Conservation (phyloP, 2,797 vertebrate genomes). For the Lates japonicus region DNA sequence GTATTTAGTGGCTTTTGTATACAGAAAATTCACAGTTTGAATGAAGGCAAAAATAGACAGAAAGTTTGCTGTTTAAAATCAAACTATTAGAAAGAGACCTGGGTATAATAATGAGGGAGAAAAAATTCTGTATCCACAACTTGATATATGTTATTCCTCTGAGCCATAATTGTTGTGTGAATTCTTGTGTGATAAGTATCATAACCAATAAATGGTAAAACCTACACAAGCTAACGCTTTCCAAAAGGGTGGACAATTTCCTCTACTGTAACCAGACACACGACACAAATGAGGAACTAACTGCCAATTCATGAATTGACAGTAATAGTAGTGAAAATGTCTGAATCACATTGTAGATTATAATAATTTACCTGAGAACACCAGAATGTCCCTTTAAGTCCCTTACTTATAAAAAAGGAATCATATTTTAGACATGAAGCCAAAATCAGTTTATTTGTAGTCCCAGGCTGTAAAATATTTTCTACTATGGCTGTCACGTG, state of each 20-base stretch:
- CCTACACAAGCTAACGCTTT: background rate
- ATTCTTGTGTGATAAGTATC: background rate
- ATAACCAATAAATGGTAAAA: background rate
- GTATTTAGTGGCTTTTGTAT: background rate
- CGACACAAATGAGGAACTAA: background rate
- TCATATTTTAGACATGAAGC: slow-evolving; percentile 13
- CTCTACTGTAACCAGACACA: background rate
- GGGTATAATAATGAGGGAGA: too few relatives aligned
- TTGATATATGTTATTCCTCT: too few relatives aligned
- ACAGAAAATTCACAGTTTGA: too few relatives aligned
- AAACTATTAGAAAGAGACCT: too few relatives aligned
- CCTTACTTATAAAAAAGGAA: slow-evolving; percentile 13
- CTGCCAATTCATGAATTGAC: background rate
- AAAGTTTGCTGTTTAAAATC: too few relatives aligned
- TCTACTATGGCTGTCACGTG: slow-evolving; percentile 36
- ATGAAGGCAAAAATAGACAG: too few relatives aligned
- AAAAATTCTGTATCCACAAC: too few relatives aligned
- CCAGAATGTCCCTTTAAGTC: slow-evolving; percentile 5
- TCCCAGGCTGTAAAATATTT: slow-evolving; percentile 25
- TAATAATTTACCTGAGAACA: background rate
- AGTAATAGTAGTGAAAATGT: background rate
- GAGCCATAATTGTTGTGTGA: background rate
- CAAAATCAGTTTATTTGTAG: slow-evolving; percentile 30
- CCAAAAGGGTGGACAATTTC: background rate
- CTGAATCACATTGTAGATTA: background rate